phyloP scores from a whole-genome alignment of 2,888 invertebrate species.

The Pristionchus japonicus region DNA sequence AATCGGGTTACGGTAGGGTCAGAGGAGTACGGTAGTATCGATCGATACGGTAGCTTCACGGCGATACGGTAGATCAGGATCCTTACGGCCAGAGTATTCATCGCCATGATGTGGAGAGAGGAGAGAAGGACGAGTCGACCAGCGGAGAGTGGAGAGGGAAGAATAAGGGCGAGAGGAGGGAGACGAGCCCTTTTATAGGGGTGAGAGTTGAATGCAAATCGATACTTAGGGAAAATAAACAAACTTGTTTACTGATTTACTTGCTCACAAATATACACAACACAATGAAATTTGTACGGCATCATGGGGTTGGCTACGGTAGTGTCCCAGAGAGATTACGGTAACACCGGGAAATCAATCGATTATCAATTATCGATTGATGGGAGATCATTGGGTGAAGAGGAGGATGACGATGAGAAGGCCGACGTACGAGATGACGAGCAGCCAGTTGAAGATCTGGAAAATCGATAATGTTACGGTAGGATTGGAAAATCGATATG shows the following conservation, averaged over 20 bases:
- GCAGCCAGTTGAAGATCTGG: constrained; percentile 66
- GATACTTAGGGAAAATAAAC: too few species aligned
- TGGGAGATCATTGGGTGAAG: constrained; percentile 48
- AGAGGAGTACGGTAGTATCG: too few species aligned
- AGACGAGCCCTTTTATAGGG: too few species aligned
- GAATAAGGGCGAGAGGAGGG: too few species aligned
- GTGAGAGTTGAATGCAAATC: too few species aligned
- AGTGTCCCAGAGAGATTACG: constrained; percentile 20
- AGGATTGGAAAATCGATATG: not conserved
- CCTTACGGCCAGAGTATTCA: too few species aligned
- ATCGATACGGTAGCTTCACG: too few species aligned
- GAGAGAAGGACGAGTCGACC: too few species aligned
- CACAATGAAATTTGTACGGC: constrained; percentile 18
- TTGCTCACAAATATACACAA: constrained; percentile 11
- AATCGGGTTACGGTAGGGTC: too few species aligned
- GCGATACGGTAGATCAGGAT: too few species aligned
- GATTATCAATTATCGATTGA: not conserved
- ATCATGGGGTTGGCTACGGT: not conserved
- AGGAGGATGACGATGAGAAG: constrained; percentile 58
- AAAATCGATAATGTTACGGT: constrained; percentile 40
- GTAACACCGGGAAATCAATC: not conserved
- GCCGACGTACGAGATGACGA: constrained; percentile 60
- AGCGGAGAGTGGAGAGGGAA: too few species aligned
- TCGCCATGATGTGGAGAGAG: too few species aligned
- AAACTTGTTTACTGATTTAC: not conserved